Percentiles rank a stretch among this genome's conserved stretches.
Conservation (phyloP, 2,113 vertebrate species). For the Nannospalax galili region DNA sequence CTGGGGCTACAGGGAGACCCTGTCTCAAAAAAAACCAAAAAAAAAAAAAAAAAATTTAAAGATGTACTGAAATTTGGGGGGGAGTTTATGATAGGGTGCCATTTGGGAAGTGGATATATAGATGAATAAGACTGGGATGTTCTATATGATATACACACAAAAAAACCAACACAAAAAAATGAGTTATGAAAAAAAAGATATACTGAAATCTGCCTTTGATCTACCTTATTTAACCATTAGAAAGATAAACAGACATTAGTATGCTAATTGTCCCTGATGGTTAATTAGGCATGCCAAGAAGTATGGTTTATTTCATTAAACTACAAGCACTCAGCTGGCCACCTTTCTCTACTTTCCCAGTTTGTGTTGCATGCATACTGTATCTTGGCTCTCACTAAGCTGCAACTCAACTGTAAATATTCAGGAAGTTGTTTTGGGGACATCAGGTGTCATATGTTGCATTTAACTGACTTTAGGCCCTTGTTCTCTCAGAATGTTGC, state of each 20-base stretch:
- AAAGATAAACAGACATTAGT: neutral
- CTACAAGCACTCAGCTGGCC: neutral
- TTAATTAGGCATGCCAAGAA: conserved; percentile 38
- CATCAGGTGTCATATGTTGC: neutral
- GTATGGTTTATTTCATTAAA: conserved; percentile 27
- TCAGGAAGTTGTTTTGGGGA: neutral
- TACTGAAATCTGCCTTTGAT: neutral
- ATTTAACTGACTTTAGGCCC: conserved; percentile 17
- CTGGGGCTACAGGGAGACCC: too few species aligned
- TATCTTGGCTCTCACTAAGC: neutral
- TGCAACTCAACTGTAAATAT: neutral
- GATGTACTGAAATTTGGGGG: too few species aligned
- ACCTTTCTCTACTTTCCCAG: neutral
- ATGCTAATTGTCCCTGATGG: neutral
- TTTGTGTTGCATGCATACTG: neutral
- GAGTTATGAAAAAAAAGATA: neutral
- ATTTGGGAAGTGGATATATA: too few species aligned
- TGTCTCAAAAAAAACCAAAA: too few species aligned
- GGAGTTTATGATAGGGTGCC: too few species aligned
- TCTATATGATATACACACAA: too few species aligned
- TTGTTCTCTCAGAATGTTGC: conserved; percentile 34
- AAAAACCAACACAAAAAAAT: too few species aligned
- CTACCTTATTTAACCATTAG: conserved; percentile 23
- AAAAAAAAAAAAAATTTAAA: too few species aligned
- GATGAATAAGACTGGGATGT: too few species aligned